Base-by-base conservation (phyloP, 2,888 invertebrate species). In the Agriopis aurantiaria region DNA sequence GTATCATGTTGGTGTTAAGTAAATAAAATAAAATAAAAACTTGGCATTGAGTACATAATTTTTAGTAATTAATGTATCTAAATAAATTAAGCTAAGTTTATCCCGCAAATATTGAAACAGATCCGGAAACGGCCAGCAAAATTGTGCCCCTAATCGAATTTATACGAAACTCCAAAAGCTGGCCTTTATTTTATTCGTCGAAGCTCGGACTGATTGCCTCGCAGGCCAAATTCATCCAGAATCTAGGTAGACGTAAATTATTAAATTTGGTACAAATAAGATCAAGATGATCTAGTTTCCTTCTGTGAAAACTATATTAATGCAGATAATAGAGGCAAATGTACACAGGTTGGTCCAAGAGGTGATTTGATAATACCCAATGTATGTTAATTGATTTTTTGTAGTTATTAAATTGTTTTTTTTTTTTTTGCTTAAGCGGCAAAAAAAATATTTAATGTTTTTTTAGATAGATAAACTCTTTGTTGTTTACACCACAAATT, bases 201-300 rank as follows among this genome's bases (percentile, higher is more conserved):
- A 64, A 75, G 71, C 68, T 65, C 65, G n/a, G 62, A 23, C 69
- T 66, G 69, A 73, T 71, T 71, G 65, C 58, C 56, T 68, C 62
- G 43, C 51, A 57, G 17, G 45, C 45, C 10, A 52, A 41, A 51
- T 71, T 62, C 56, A 49, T 59, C 9, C 55, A 55, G 23, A 46
- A 66, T 46, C 41, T 14, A 17, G 33, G 33, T 33, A 33, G 45
- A 55, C 17, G 46, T 48, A 59, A 68, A 58, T 66, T 51, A 69
- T 65, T 62, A 41, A 46, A 64, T 68, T 68, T 61, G 17, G 48
- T 14, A 40, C n/a, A 12, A 43, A 65, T 23, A 65, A 52, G 17
- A 43, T 12, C 9, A 62, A 2, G 41, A 52, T 17, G 6, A n/a
- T 14, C 14, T 17, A 8, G 8, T 52, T 52, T 52, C 7, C 0